phyloP scores from a whole-genome alignment of 2,113 vertebrate genomes.

The Grammomys dolichurus region DNA sequence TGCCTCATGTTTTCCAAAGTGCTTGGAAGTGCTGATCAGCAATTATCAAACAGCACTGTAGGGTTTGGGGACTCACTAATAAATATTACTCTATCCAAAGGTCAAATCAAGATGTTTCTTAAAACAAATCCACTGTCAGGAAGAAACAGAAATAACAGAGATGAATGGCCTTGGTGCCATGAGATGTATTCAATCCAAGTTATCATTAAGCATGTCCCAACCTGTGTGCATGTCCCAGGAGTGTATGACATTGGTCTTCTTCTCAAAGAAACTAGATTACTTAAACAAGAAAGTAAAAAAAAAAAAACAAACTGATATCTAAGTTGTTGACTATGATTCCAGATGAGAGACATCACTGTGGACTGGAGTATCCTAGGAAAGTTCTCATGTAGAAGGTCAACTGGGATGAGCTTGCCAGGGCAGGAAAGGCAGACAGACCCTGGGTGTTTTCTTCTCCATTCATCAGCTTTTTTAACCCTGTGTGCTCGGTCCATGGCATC shows the following conservation, averaged over 20 bases:
- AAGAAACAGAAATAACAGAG: background rate
- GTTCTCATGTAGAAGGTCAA: background rate
- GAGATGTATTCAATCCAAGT: background rate
- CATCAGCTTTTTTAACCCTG: background rate
- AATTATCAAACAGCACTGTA: conserved; percentile 60
- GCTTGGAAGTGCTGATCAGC: conserved; percentile 59
- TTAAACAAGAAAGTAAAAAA: conserved; percentile 22
- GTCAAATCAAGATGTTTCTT: conserved; percentile 38
- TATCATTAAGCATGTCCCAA: background rate
- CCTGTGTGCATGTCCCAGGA: background rate
- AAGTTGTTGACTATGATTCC: background rate
- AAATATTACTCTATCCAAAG: conserved; percentile 43
- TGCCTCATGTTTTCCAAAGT: background rate
- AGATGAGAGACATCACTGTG: background rate
- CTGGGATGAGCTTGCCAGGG: background rate
- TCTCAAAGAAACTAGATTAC: background rate
- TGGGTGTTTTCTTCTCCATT: background rate
- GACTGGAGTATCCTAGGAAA: background rate
- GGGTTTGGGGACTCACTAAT: conserved; percentile 16
- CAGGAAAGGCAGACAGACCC: background rate
- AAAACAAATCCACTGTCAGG: conserved; percentile 37
- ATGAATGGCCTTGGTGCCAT: background rate
- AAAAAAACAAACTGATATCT: background rate
- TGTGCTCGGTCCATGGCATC: rapidly evolving
- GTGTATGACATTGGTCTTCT: background rate